These are phyloP conservation scores for Herpailurus yagouaroundi DNA, from an alignment of 2,113 vertebrate genomes.

Conservation along the genomic window DNA sequence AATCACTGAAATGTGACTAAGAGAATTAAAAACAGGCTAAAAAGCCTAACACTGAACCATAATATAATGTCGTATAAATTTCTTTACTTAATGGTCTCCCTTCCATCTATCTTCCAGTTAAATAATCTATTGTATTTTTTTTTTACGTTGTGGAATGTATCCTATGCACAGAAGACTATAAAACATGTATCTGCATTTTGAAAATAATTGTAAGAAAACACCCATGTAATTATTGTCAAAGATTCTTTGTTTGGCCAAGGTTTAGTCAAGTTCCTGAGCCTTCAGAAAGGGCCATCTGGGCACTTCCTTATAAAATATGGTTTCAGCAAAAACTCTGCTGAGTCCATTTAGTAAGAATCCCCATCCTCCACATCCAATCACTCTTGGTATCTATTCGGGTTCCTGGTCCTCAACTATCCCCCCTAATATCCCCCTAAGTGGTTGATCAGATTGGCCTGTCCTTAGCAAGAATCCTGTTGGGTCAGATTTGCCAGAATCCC, in stretches of 20 bases:
- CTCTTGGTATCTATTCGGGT: background rate
- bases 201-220: constrained; percentile 9
- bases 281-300: background rate
- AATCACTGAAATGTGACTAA: constrained; percentile 17
- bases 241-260: background rate
- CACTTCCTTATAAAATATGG: background rate
- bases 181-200: background rate
- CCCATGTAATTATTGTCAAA: background rate
- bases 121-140: background rate
- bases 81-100: background rate
- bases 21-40: background rate
- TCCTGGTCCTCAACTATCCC: background rate
- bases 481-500: background rate
- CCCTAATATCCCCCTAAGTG: no score
- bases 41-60: background rate
- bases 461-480: background rate
- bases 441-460: background rate
- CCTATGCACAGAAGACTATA: background rate
- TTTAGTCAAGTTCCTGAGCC: background rate
- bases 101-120: background rate
- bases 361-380: background rate
- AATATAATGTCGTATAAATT: background rate
- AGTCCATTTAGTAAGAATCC: background rate
- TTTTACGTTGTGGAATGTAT: background rate
- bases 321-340: background rate